phyloP scores from a whole-genome alignment of 1,140 invertebrate genomes.

The Drosophila suzukii region DNA sequence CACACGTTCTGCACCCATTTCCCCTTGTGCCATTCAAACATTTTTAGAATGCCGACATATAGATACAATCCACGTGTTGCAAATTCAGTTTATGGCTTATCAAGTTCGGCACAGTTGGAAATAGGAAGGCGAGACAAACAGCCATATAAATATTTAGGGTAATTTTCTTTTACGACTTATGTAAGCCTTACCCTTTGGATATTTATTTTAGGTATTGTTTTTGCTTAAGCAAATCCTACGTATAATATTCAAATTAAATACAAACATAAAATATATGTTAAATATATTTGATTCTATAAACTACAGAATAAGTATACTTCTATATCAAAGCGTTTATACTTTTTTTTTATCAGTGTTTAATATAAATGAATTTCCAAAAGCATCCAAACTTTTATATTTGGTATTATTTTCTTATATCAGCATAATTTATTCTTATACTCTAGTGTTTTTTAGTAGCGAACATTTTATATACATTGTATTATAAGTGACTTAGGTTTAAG shows the following conservation, averaged over 20 bases:
- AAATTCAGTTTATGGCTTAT: slow-evolving; percentile 30
- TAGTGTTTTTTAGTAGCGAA: neutral
- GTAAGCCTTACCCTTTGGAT: neutral
- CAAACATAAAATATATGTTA: too few relatives aligned
- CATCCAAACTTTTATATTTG: neutral
- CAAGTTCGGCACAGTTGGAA: slow-evolving; percentile 6
- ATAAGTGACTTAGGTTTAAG: neutral
- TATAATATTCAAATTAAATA: too few relatives aligned
- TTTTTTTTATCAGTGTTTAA: too few relatives aligned
- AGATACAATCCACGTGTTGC: slow-evolving; percentile 16
- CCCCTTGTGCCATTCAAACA: neutral
- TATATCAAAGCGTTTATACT: too few relatives aligned
- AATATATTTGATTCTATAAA: neutral
- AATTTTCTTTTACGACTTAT: neutral
- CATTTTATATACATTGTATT: neutral
- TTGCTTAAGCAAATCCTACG: too few relatives aligned
- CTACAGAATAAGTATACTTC: too few relatives aligned
- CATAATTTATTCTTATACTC: neutral
- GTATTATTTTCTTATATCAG: neutral
- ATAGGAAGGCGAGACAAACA: slow-evolving; percentile 4
- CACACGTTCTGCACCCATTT: neutral
- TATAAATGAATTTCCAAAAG: neutral
- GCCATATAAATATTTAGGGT: neutral
- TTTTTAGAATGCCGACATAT: slow-evolving; percentile 6
- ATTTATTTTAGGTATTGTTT: too few relatives aligned